Percentiles rank a stretch among this genome's conserved stretches.
phyloP scores from a whole-genome alignment of 2,113 vertebrate species.

The Gavia stellata region DNA sequence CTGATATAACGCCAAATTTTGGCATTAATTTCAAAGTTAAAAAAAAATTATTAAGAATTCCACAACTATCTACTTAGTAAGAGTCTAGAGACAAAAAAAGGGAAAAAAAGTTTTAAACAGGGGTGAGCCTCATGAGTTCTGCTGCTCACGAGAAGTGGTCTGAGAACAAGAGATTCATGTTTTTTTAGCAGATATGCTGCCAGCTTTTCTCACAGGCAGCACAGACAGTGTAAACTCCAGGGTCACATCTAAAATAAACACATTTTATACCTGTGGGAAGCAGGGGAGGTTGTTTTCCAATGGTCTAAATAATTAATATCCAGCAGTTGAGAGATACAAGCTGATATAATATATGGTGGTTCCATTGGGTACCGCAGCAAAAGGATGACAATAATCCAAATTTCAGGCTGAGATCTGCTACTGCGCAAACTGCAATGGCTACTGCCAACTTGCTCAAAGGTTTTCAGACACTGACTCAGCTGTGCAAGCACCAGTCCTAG shows the following conservation, averaged over 20 bases:
- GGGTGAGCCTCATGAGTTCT: background rate
- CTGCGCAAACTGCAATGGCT: background rate
- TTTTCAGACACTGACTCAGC: background rate
- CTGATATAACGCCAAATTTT: background rate
- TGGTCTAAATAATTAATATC: conserved; percentile 10
- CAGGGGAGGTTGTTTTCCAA: background rate
- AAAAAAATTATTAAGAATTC: background rate
- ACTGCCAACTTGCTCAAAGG: background rate
- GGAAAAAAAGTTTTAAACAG: background rate
- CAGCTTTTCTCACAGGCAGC: background rate
- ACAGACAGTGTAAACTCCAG: background rate
- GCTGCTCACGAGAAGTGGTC: background rate
- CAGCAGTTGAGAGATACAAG: background rate
- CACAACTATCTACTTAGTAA: background rate
- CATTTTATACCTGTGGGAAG: background rate
- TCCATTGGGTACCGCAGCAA: rapidly evolving
- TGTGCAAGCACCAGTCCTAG: background rate
- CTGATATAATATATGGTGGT: background rate
- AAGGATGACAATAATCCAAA: background rate
- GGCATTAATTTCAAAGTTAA: background rate
- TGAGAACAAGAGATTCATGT: background rate
- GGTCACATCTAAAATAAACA: background rate
- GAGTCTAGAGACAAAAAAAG: background rate
- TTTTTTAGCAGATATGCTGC: background rate
- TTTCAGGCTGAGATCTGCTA: background rate